Evolutionary conservation across 1,140 invertebrate genomes (phyloP).

Genomic region (Pachypsylla venusta): DNA sequence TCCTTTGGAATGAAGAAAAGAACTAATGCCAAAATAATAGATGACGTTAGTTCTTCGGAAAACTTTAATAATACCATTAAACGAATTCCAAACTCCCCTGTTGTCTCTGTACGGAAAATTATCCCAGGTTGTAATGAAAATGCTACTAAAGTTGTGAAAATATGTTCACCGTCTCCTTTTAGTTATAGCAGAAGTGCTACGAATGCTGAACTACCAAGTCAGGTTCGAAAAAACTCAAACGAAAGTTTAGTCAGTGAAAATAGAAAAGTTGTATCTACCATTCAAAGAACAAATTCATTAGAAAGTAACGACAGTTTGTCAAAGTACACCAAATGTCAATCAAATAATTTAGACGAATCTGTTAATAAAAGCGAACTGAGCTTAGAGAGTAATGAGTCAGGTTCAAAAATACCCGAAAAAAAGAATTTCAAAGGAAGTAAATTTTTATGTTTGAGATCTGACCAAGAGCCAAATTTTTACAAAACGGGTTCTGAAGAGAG

Average conservation of each 20-base stretch:
- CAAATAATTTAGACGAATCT: background rate
- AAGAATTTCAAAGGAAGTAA: constrained; percentile 3
- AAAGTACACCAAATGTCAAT: background rate
- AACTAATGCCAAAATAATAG: too few species aligned
- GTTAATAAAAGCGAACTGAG: background rate
- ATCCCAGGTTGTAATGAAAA: background rate
- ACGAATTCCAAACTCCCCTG: background rate
- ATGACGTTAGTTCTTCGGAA: too few species aligned
- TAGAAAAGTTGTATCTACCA: background rate
- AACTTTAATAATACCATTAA: too few species aligned
- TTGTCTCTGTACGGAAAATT: background rate
- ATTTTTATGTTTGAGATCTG: background rate
- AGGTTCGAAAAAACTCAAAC: background rate
- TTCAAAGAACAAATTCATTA: background rate
- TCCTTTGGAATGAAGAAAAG: too few species aligned
- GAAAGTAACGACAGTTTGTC: background rate
- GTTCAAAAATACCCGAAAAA: background rate
- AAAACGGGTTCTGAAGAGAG: background rate
- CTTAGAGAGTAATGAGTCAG: background rate
- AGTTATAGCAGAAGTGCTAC: background rate
- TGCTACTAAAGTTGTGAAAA: background rate
- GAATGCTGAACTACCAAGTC: background rate
- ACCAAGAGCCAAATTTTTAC: constrained; percentile 1
- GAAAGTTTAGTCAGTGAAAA: background rate
- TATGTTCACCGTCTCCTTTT: background rate